Evolutionary conservation across 2,888 invertebrate species (phyloP), one percentile per base, ranked within the genome.

Genomic region (Drosophila macrospina): DNA sequence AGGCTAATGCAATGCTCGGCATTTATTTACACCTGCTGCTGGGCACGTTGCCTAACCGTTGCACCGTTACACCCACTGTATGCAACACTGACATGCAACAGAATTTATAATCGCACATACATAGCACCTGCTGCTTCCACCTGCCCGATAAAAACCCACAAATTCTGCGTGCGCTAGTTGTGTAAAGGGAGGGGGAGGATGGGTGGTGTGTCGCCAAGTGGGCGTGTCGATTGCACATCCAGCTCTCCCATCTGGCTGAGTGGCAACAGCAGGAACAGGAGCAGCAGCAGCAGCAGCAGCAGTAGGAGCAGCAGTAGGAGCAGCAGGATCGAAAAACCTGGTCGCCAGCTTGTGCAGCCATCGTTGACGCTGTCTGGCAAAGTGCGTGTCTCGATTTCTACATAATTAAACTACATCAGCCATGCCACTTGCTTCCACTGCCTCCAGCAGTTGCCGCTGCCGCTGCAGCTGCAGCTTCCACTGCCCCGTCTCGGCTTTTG

Each of bases 301-400:
- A 16, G 39, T 1, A 8, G 7, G 28, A 15, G 34, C 13, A 36
- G 24, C 32, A 51, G 59, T 1, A 20, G 20, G 30, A 44, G 37
- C 32, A 39, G 32, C 32, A 50, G 37, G 51, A 26, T 26, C n/a
- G 20, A 20, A 45, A 45, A 41, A 45, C 44, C 45, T 28, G 36
- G 37, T 41, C 64, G 13, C 47, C 71, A 51, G 52, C 71, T 34
- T 50, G 30, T 45, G 73, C 72, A 63, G 66, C 60, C 52, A 72
- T 64, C 78, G 74, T 45, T 68, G 63, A 57, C 56, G 78, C 54
- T 66, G 65, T 52, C 78, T 83, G 66, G 72, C 64, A 87, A 87
- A 87, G 83, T 84, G 83, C 83, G 87, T 87, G 85, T 87, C 86
- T 84, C 87, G 83, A 87, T 84, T 87, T 84, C 83, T 87, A 84